Evolutionary conservation across 2,113 vertebrate genomes (phyloP).

Genomic region (Tonatia bakeri): DNA sequence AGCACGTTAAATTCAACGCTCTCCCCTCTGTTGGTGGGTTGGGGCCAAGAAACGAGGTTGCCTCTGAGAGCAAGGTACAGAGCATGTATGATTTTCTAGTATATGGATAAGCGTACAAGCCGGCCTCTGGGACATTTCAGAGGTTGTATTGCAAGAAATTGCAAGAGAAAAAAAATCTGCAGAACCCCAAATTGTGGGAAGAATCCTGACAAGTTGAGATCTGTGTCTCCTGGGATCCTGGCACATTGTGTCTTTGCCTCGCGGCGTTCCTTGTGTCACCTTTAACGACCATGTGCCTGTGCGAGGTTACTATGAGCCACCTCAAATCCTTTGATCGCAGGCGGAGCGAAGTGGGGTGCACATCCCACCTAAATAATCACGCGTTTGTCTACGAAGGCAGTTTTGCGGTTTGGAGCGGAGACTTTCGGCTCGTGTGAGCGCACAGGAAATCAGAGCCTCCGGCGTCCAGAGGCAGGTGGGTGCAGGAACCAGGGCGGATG

Average conservation of each 20-base stretch:
- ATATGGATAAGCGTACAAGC: not conserved
- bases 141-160: not conserved
- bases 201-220: not conserved
- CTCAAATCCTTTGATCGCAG: not conserved
- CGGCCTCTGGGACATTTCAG: not conserved
- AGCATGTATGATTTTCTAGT: not conserved
- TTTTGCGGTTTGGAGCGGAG: not conserved
- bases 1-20: no score
- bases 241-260: not conserved
- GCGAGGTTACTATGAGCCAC: no score
- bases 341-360: not conserved
- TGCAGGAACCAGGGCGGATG: no score
- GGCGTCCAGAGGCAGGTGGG: not conserved
- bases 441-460: rapidly evolving
- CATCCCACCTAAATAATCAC: rapidly evolving
- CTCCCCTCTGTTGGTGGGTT: no score
- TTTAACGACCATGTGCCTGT: no score
- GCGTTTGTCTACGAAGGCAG: rapidly evolving
- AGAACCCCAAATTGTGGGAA: no score
- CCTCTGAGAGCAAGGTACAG: not conserved
- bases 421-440: rapidly evolving
- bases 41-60: not conserved
- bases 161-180: no score
- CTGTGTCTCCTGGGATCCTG: not conserved
- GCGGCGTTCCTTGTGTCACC: no score